Base-by-base conservation (phyloP, 2,797 vertebrate species). In the Tokudaia muenninki region DNA sequence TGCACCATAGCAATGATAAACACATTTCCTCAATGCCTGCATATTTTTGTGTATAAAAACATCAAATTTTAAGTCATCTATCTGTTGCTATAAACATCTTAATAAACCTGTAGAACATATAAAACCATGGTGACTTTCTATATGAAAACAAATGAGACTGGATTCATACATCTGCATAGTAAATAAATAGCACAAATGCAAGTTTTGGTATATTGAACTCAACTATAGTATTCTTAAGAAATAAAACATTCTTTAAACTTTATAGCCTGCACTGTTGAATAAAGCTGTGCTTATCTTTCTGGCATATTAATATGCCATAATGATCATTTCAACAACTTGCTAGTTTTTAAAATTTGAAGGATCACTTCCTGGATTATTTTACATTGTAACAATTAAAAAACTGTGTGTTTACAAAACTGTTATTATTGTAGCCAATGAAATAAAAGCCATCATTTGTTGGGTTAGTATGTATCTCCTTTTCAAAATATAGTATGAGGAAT, bases 1-100 rank as follows among this genome's bases (percentile, higher is more conserved):
- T 86, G 13, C 11, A 87, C 13, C 50, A 88, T 21, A 57, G 50
- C n/a, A 88, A 41, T 6, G 12, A 50, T n/a, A 80, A 65, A 77
- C 34, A 90, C 24, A 3, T 75, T 84, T 19, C 29, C 12, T 57
- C 7, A 93, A 13, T 13, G 87, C 26, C 52, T 52, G 50, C 0
- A 41, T 55, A 61, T 72, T 90, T 87, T 75, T 81, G 26, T 6
- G 47, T 82, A 47, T 7, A n/a, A 16, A 94, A 94, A 96, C 50
- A 29, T 31, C 31, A 2, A 65, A 10, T 37, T 93, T 89, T 31
- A 44, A 55, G 31, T 24, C 52, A 77, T 77, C 19, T 78, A 77
- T 77, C 19, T 78, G 52, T 80, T 86, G 50, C 50, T 70, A n/a
- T 16, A n/a, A 72, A 63, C 0, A 82, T 47, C 75, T 84, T 92